Base-by-base conservation (phyloP, 2,113 vertebrate genomes). In the Ceyx margarethae region DNA sequence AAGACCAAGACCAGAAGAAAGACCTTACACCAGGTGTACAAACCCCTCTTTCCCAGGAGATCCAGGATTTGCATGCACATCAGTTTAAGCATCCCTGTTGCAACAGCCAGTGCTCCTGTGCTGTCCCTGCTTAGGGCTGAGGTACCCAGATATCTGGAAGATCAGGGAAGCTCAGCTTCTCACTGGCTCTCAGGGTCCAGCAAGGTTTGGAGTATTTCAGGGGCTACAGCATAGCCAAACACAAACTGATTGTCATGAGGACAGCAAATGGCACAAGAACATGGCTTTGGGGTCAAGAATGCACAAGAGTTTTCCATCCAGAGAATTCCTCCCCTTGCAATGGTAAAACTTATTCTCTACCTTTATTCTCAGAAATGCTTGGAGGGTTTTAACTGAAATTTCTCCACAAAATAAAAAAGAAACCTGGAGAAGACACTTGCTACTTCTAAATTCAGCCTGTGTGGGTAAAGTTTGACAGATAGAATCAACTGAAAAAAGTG, bases 371-470 rank as follows among this genome's bases (percentile, higher is more conserved):
- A 91, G 78, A 87, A 76, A 66, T 3, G 20, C 65, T 74, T 87
- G 31, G 37, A 62, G 50, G 62, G 46, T 80, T 94, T 85, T 43
- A 92, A 87, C 37, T 66, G 54, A 89, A 57, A 66, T 84, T 71
- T 80, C 29, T 8, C 17, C 51, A 62, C 9, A 69, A 78, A 91
- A 80, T 11, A 37, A 80, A 80, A 64, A 69, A 81, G 11, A 81
- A 81, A 26, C 1, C 20, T 46, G 28, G 19, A 89, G 40, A 89
- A 82, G 51, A 81, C 16, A 57, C n/a, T 79, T 74, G 57, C 43
- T 82, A 87, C 25, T 82, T 85, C 81, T 82, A 85, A 92, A 91
- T 85, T 65, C 81, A 89, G 66, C 66, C 28, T 61, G 29, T 90
- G 57, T 56, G 21, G 57, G 66, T 81, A 35, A 92, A 45, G 21